Base-by-base conservation (phyloP, 2,888 invertebrate genomes). In the Xylocampa areola region DNA sequence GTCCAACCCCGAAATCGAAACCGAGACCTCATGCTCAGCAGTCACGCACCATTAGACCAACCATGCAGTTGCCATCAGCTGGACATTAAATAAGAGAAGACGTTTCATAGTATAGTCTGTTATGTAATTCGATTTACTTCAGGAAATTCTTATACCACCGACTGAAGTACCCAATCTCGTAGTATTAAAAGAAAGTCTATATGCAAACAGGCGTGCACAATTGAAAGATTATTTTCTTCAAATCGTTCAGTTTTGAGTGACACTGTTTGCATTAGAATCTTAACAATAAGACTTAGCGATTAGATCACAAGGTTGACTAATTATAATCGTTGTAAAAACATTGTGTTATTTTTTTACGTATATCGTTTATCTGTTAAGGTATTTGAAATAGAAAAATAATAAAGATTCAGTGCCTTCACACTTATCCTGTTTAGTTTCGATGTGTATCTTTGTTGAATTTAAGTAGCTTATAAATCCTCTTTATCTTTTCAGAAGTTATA, bases 291-390 rank as follows among this genome's bases (percentile, higher is more conserved):
- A 17, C 32, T 51, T 30, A 39, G 16, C 16, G 10, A 32, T 37
- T 30, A 32, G 6, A 16, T n/a, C 25, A 29, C 59, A 49, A 50
- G 49, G 65, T 50, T 21, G 32, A 8, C 13, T n/a, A 50, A 45
- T 59, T 49, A 53, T 35, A 49, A 13, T 21, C 7, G 27, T 36
- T 41, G 44, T 45, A 49, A 64, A 48, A 48, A 52, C 32, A 8
- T 8, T 10, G 3, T 39, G 16, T 32, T 1, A 23, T 35, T 30
- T 39, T 16, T 36, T 41, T 10, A 39, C 7, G 19, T 16, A 0
- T 4, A n/a, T 27, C 17, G 30, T 17, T 3, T 21, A 17, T 25
- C 13, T 14, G 17, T n/a, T 3, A 11, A n/a, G n/a, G n/a, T n/a
- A n/a, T n/a, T n/a, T n/a, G n/a, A n/a, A n/a, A n/a, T n/a, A n/a